Evolutionary conservation across 1,140 invertebrate species (phyloP), one percentile per base, ranked within the genome.

Genomic region (Drosophila ercepeae): DNA sequence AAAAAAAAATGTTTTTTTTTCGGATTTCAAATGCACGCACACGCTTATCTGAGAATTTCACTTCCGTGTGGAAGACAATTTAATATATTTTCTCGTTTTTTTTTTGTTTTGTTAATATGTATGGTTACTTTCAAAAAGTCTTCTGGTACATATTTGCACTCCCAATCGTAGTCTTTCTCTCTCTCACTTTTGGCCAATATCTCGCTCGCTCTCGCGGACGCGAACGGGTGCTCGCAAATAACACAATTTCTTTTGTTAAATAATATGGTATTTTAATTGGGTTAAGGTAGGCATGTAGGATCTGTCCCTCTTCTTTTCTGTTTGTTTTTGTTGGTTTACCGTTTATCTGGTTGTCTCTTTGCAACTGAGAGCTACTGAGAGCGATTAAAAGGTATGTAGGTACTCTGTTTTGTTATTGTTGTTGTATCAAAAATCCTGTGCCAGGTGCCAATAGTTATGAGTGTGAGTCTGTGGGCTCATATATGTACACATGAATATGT

Each of bases 191-290:
- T 8, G 57, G 23, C 13, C 27, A 50, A 21, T 50, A 44, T 42
- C 54, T 42, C 32, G 11, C 27, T 72, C 21, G 27, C 65, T 60
- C 14, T n/a, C n/a, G n/a, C 54, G 27, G 48, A 16, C 53, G 32
- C 29, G 27, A 58, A 32, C 70, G 49, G 82, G 67, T 76, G 72
- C 58, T 79, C 67, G 81, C 81, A 79, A 86, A 83, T 83, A 83
- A 81, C 81, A 88, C 82, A 88, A 89, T 89, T 88, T 88, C 82
- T 90, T 81, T 90, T 90, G 79, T 90, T 90, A 90, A 90, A 90
- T 90, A 90, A 90, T 90, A 88, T 78, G 73, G 73, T 77, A 71
- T 82, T 82, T 90, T 79, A 90, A 90, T 90, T 90, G 75, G 89
- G 89, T 90, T 90, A 90, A 90, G 89, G 89, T 89, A 90, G 78